These are phyloP conservation scores for Bombyx mori DNA, from an alignment of 1,140 invertebrate genomes.

Conservation along the genomic window ASM3026992v2 NC_085108.1:1036501-1037000, in stretches of 20 bases:
- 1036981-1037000: slow-evolving; percentile 31
- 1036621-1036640: too few relatives aligned
- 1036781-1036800: slow-evolving; percentile 46
- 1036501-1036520: too few relatives aligned
- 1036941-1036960: slow-evolving; percentile 35
- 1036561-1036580: too few relatives aligned
- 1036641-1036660: background rate
- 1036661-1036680: background rate
- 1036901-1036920: slow-evolving; percentile 31
- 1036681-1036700: background rate
- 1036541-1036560: too few relatives aligned
- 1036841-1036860: slow-evolving; percentile 9
- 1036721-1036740: slow-evolving; percentile 45
- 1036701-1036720: slow-evolving; percentile 31
- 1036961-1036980: slow-evolving; percentile 37
- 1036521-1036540: too few relatives aligned
- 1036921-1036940: slow-evolving; percentile 8
- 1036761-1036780: slow-evolving; percentile 7
- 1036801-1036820: slow-evolving; percentile 33
- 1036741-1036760: slow-evolving; percentile 26
- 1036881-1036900: slow-evolving; percentile 10
- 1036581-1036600: too few relatives aligned
- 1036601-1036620: too few relatives aligned
- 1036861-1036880: slow-evolving; percentile 7
- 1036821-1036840: background rate